Evolutionary conservation across 2,888 invertebrate species (phyloP).

Genomic region (Biston betularia): DNA sequence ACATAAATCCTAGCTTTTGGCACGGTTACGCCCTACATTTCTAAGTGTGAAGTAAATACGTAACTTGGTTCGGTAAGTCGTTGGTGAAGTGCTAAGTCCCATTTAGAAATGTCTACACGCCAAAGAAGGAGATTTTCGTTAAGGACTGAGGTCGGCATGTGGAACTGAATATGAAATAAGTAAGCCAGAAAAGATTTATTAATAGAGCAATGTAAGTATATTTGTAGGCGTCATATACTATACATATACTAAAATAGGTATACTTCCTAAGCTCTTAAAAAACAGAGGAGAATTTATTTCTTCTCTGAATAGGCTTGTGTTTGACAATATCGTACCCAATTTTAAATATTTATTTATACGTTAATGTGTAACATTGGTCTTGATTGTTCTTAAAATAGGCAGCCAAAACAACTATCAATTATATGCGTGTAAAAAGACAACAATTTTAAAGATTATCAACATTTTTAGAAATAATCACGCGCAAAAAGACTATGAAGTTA

Average conservation of each 20-base stretch:
- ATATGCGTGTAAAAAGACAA: no score
- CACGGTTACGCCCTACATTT: constrained; percentile 29
- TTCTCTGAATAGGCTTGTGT: no score
- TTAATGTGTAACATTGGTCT: no score
- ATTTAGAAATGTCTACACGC: constrained; percentile 34
- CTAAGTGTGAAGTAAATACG: constrained; percentile 37
- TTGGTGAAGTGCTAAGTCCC: constrained; percentile 36
- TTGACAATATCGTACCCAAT: no score
- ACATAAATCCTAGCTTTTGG: constrained; percentile 36
- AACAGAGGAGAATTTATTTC: no score
- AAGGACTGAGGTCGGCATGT: constrained; percentile 9
- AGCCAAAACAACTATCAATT: no score
- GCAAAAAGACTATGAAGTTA: no score
- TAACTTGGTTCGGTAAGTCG: constrained; percentile 36
- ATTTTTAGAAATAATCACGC: no score
- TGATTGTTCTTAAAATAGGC: no score
- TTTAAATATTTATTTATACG: no score
- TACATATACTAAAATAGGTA: no score
- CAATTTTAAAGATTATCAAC: no score
- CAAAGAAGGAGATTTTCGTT: constrained; percentile 20
- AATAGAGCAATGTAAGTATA: background rate
- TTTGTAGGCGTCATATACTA: background rate
- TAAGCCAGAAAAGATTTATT: background rate
- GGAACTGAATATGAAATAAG: constrained; percentile 13
- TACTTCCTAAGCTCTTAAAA: background rate